phyloP scores from a whole-genome alignment of 1,140 invertebrate genomes.

The Heliconius himera region DNA sequence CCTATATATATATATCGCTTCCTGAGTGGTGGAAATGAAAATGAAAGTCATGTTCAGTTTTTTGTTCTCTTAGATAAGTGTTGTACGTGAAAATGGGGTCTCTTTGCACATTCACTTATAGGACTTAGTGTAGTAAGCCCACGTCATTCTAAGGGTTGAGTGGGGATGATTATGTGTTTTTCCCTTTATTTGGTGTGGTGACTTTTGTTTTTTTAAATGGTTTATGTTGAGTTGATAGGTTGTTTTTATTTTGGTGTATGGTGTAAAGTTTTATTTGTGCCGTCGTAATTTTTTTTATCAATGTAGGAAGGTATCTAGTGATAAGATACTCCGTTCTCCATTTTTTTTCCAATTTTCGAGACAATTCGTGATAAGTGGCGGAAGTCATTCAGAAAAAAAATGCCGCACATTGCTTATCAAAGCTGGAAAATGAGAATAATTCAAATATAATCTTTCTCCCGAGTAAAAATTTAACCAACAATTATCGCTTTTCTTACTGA shows the following conservation, averaged over 20 bases:
- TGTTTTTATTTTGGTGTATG: neutral
- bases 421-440: no score
- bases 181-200: constrained; percentile 27
- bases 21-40: constrained; percentile 48
- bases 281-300: no score
- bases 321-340: no score
- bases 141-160: constrained; percentile 41
- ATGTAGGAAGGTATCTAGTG: no score
- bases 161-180: constrained; percentile 41
- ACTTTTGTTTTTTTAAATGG: constrained; percentile 20
- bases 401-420: no score
- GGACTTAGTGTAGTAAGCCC: constrained; percentile 32
- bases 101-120: constrained; percentile 35
- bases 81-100: constrained; percentile 42
- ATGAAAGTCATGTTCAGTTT: constrained; percentile 50
- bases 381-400: no score
- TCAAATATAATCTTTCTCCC: no score
- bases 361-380: no score
- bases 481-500: no score
- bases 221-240: neutral
- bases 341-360: no score
- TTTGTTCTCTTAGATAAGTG: constrained; percentile 51
- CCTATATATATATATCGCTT: constrained; percentile 44
- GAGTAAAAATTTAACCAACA: no score
- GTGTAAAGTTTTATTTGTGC: neutral